These are phyloP conservation scores for Platynereis dumerilii DNA, from an alignment of 2,888 invertebrate genomes.

Conservation along the genomic window DNA sequence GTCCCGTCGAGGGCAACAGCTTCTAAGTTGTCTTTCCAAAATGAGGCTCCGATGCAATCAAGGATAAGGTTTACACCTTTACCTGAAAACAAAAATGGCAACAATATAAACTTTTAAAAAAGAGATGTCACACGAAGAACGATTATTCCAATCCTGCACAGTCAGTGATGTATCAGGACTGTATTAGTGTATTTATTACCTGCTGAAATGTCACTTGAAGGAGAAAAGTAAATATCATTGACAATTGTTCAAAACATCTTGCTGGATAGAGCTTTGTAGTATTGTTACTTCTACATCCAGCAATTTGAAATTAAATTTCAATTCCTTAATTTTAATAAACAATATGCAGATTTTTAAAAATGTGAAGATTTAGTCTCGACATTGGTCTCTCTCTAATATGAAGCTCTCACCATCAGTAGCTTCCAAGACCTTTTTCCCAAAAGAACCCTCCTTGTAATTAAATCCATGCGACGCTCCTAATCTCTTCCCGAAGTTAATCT, in stretches of 20 bases:
- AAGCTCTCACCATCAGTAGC: slow-evolving; percentile 53
- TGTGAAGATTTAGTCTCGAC: background rate
- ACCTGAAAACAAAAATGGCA: slow-evolving; percentile 36
- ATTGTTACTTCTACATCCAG: too few relatives aligned
- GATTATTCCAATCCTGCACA: too few relatives aligned
- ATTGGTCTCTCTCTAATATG: too few relatives aligned
- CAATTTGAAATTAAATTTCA: too few relatives aligned
- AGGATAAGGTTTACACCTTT: slow-evolving; percentile 61
- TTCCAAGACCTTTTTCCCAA: slow-evolving; percentile 50
- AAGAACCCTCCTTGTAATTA: slow-evolving; percentile 60
- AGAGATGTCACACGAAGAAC: background rate
- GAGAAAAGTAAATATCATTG: too few relatives aligned
- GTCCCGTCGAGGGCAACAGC: slow-evolving; percentile 55
- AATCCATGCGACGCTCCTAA: slow-evolving; percentile 58
- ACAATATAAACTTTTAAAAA: background rate
- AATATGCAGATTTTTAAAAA: background rate
- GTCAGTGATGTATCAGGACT: too few relatives aligned
- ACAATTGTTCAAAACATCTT: too few relatives aligned
- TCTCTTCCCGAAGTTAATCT: slow-evolving; percentile 48
- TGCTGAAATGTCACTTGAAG: too few relatives aligned
- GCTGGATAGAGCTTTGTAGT: too few relatives aligned
- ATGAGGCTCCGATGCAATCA: slow-evolving; percentile 63
- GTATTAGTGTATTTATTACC: too few relatives aligned
- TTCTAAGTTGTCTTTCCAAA: slow-evolving; percentile 58
- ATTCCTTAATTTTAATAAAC: background rate